Evolutionary conservation across 2,888 invertebrate species (phyloP), one percentile per base, ranked within the genome.

Genomic region (Spialia ferax): DNA sequence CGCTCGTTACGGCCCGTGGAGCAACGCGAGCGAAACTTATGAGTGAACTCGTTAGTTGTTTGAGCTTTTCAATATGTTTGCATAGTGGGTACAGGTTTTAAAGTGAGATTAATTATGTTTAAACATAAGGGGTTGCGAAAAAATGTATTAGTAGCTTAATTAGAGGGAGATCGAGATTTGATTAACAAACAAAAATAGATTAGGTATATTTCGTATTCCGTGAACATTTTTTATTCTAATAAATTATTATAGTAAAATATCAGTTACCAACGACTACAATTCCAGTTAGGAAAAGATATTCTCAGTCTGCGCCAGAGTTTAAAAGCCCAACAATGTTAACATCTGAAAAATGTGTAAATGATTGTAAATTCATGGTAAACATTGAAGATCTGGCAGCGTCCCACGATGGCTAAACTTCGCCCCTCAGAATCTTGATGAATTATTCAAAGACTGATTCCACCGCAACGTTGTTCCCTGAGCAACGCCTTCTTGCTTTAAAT

Each of bases 1-100:
- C 86, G 82, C 84, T 86, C 84, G 87, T 87, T 89, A 88, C 83
- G 80, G 77, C 79, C 79, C 73, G 73, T 71, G 68, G 60, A 23
- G 72, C 70, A 74, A 76, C 66, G 59, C 68, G 57, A 68, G 70
- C 68, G 61, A 72, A 70, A 73, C 73, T 72, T 75, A 74, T 74
- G 70, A 69, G 70, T 68, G 70, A 70, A 69, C 67, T 71, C 67
- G 64, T 32, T 50, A 57, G 18, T 23, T 59, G 50, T 38, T 64
- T 65, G 38, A 65, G 22, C 35, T 23, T 55, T 64, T 64, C 57
- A 64, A 29, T 23, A 59, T 65, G 65, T 59, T 59, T 65, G 59
- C 38, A 23, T 32, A 52, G 50, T 23, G 11, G 10, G 8, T 20
- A 20, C 55, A 54, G 54, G 48, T 48, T 48, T 10, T 42, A 7